A percentile compares a stretch with the other conserved stretches of the same genome.
Conservation (phyloP, 2,113 vertebrate species). For the Bettongia penicillata region DNA sequence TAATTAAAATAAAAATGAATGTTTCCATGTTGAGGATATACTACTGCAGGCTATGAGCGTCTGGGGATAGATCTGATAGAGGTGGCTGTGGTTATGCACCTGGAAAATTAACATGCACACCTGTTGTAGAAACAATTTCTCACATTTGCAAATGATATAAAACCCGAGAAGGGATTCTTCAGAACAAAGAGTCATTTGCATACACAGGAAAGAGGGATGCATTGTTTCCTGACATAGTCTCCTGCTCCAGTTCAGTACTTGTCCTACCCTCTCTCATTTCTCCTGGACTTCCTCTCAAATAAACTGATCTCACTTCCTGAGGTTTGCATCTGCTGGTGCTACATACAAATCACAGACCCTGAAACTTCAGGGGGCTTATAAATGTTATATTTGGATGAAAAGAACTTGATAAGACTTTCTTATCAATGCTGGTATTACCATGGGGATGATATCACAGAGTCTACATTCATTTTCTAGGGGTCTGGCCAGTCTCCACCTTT, state of each 20-base stretch:
- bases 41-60: not conserved
- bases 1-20: constrained; percentile 2
- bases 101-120: not conserved
- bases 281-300: not conserved
- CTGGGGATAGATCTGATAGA: not conserved
- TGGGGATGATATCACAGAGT: not conserved
- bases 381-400: not conserved
- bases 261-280: not conserved
- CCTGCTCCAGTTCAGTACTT: not conserved
- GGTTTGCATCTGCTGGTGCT: not conserved
- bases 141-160: not conserved
- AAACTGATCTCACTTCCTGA: not conserved
- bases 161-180: not conserved
- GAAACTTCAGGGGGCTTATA: not conserved
- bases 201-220: not conserved
- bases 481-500: not conserved
- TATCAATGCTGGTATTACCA: not conserved
- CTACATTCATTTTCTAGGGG: not conserved
- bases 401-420: not conserved
- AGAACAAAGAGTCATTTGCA: not conserved
- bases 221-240: not conserved
- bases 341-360: not conserved
- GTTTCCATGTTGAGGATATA: not conserved
- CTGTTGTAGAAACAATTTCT: not conserved
- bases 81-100: not conserved